Percentiles rank a stretch among this genome's conserved stretches.
Conservation (phyloP, 2,888 invertebrate species). For the Drosophila pseudotakahashii region DNA sequence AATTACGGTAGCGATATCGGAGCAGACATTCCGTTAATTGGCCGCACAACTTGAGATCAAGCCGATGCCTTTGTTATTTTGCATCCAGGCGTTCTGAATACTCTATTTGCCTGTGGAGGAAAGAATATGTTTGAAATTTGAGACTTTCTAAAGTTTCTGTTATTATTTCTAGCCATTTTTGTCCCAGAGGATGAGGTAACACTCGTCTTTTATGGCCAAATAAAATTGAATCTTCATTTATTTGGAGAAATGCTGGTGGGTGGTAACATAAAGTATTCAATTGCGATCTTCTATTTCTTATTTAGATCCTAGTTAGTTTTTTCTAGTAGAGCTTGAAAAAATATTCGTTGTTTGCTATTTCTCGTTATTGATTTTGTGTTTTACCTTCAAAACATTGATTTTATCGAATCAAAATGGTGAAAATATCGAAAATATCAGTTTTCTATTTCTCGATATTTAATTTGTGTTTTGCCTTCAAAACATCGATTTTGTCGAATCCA, state of each 20-base stretch:
- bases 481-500: too few species aligned
- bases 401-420: too few species aligned
- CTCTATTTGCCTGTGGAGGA: slow-evolving; percentile 6
- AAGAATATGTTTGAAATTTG: not conserved
- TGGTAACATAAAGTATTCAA: not conserved
- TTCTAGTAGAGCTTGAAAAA: too few species aligned
- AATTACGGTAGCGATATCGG: slow-evolving; percentile 54
- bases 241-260: not conserved
- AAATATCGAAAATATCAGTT: too few species aligned
- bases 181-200: not conserved
- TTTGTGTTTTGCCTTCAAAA: too few species aligned
- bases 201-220: not conserved
- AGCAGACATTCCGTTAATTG: slow-evolving; percentile 71
- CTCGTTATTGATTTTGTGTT: too few species aligned
- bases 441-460: too few species aligned
- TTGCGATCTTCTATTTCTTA: not conserved
- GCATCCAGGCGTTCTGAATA: slow-evolving; percentile 5
- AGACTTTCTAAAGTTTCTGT: not conserved
- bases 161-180: not conserved
- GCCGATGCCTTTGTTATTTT: slow-evolving; percentile 8
- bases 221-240: not conserved
- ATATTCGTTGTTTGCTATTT: too few species aligned
- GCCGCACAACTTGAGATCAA: slow-evolving; percentile 58
- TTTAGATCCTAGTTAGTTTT: too few species aligned
- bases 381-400: too few species aligned